These are phyloP conservation scores for Tetraneura akinire DNA, from an alignment of 1,140 invertebrate species.

Conservation along the genomic window DNA sequence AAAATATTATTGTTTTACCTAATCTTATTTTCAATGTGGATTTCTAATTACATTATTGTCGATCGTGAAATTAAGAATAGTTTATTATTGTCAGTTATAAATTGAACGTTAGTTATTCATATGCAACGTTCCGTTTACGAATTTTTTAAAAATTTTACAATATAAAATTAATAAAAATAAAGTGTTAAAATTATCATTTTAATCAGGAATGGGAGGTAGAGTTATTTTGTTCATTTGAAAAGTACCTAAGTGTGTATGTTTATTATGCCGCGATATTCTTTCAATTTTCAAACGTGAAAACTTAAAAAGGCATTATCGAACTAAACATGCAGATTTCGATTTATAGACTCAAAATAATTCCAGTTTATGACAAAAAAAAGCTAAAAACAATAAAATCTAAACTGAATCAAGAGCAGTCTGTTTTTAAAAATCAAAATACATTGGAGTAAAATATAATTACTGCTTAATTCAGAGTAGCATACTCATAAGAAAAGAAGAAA, in stretches of 20 bases:
- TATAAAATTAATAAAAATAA: too few species aligned
- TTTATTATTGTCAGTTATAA: too few species aligned
- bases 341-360: background rate
- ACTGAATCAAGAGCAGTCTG: constrained; percentile 19
- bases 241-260: background rate
- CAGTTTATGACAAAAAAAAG: background rate
- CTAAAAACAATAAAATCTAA: constrained; percentile 15
- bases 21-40: too few species aligned
- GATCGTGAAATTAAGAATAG: too few species aligned
- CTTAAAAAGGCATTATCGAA: background rate
- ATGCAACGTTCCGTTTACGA: too few species aligned
- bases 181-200: too few species aligned
- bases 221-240: too few species aligned
- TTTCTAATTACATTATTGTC: too few species aligned
- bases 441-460: background rate
- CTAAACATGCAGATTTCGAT: constrained; percentile 23
- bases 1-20: too few species aligned
- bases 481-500: constrained; percentile 25
- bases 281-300: constrained; percentile 4
- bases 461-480: constrained; percentile 26
- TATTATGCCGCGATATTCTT: background rate
- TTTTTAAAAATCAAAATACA: constrained; percentile 22
- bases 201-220: too few species aligned
- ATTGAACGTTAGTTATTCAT: too few species aligned
- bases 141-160: too few species aligned